phyloP scores from a whole-genome alignment of 2,797 vertebrate species.

The Sebastes alutus region DNA sequence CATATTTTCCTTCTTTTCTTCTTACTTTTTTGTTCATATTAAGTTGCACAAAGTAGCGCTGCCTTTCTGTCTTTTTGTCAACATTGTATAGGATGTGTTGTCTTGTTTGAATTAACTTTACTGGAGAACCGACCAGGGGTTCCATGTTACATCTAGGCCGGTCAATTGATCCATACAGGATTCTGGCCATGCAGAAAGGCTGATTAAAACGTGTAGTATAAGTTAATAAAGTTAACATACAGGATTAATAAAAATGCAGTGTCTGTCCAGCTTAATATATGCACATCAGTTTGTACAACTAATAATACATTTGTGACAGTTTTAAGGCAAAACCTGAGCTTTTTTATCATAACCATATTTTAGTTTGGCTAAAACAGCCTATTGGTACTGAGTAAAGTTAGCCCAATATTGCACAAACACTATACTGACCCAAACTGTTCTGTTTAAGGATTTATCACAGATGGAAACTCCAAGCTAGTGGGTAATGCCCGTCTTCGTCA shows the following conservation, averaged over 20 bases:
- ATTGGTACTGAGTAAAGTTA: neutral
- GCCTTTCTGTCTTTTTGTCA: neutral
- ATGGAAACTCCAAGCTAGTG: slow-evolving; percentile 93
- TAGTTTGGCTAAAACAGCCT: neutral
- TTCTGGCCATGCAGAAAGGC: neutral
- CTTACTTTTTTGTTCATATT: neutral
- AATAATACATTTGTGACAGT: neutral
- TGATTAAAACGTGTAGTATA: neutral
- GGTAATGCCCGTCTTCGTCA: slow-evolving; percentile 91
- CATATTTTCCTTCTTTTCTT: neutral
- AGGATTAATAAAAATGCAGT: neutral
- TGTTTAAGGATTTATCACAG: slow-evolving; percentile 92
- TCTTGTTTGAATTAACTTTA: no score
- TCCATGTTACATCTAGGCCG: no score
- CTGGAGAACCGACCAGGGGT: neutral
- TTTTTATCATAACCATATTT: neutral
- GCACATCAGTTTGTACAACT: neutral
- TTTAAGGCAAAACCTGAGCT: no score
- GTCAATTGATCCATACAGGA: neutral
- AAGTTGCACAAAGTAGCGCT: neutral
- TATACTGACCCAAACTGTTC: neutral
- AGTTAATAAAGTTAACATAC: neutral
- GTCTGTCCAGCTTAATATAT: neutral
- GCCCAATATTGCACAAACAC: neutral
- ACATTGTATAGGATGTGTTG: neutral